Evolutionary conservation across 2,888 invertebrate species (phyloP), one percentile per base, ranked within the genome.

Genomic region (Erebia epiphron): DNA sequence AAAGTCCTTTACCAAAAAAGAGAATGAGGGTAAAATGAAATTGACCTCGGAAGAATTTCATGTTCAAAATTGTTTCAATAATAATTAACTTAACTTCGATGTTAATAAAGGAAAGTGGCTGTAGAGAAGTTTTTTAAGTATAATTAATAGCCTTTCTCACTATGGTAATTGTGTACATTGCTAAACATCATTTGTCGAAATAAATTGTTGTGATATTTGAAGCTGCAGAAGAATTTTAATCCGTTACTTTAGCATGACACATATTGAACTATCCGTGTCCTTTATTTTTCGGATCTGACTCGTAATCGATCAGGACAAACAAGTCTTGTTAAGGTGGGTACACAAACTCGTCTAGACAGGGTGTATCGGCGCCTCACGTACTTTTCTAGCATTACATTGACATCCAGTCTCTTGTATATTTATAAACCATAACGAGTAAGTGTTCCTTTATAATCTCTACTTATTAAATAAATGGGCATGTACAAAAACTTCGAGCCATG

Each of bases 311-410:
- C 73, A 70, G 78, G 79, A 79, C 77, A 76, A 71, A 75, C 67
- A 73, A 72, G 71, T 77, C 77, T 73, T 69, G 75, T 72, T 73
- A 69, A 74, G 76, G 79, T 76, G 79, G 78, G 65, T 66, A 68
- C 71, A 67, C 50, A 46, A 69, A 69, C 73, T 73, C 63, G 80
- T 79, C 80, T 79, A 80, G 80, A 79, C 78, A 67, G 75, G 73
- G 73, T 75, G 68, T 50, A 72, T 64, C 62, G 75, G 73, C 75
- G 75, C 73, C 74, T 72, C 71, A 74, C 74, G 76, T 75, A 73
- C 73, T 71, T 73, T 41, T 67, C 71, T 70, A 35, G 54, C 62
- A 73, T 72, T 68, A 73, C 67, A 63, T 73, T 75, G 72, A 70
- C 69, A 73, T 65, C 56, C 67, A 69, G 68, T 66, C 73, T 69